Conservation (phyloP, 2,888 invertebrate species). For the Cenopis cana region DNA sequence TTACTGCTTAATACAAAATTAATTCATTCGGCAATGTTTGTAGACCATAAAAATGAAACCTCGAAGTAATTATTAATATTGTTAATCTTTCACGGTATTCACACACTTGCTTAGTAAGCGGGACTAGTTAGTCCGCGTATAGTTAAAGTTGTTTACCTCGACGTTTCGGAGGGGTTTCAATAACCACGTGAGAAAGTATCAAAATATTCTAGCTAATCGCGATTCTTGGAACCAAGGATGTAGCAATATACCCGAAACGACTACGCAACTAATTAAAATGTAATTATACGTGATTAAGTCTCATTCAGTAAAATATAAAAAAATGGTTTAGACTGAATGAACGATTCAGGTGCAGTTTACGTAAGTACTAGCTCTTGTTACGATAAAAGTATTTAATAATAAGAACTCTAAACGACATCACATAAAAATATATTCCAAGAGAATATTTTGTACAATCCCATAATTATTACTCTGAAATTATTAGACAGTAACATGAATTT, state of each 20-base stretch:
- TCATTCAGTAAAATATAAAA: background rate
- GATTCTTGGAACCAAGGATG: background rate
- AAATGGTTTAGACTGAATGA: background rate
- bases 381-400: background rate
- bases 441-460: background rate
- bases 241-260: background rate
- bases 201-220: background rate
- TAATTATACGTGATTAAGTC: background rate
- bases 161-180: background rate
- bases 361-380: constrained; percentile 1
- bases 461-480: background rate
- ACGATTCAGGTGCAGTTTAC: background rate
- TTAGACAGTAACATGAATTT: background rate
- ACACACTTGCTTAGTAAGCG: background rate
- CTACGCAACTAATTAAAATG: background rate
- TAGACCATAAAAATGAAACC: background rate
- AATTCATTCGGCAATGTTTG: background rate
- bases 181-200: background rate
- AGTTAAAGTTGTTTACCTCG: background rate
- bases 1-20: no score
- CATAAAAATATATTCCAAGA: background rate
- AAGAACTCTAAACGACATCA: background rate
- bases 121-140: background rate
- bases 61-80: background rate
- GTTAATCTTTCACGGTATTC: background rate